Evolutionary conservation across 2,888 invertebrate genomes (phyloP), one percentile per base, ranked within the genome.

Genomic region (Cordilura impudica): DNA sequence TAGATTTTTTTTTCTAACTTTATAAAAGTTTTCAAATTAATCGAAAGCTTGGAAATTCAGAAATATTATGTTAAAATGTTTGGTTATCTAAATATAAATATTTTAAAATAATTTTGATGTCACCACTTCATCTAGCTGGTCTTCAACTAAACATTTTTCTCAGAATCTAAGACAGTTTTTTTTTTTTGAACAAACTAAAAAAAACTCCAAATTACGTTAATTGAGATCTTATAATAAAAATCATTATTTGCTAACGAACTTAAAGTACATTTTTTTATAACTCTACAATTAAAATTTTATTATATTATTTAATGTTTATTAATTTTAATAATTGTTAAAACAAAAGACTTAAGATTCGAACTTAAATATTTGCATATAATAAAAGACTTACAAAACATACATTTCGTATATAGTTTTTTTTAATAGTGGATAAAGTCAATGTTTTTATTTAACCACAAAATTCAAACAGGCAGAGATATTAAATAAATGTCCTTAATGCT

Each of bases 261-360:
- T 60, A 19, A 43, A 26, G 39, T 29, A 21, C 19, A 70, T 6
- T 49, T 72, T 72, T 72, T 56, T n/a, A 72, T 26, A 10, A 14
- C 12, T 18, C n/a, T 21, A 7, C 18, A 47, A 47, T 65, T 61
- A 26, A 39, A 39, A 26, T 26, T 39, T 19, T 14, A 73, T 29
- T 65, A 16, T 58, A 29, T 71, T 71, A 39, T 39, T 51, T 61
- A 61, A 39, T 23, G 6, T 49, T 47, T 58, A 49, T 49, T 60
- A 58, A 66, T 58, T 58, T 73, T 66, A 58, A 31, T n/a, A 43
- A 35, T n/a, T 45, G 51, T 23, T 39, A 49, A 29, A 56, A 18
- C 53, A 18, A 56, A 66, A 67, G 29, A 47, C 29, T 65, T n/a
- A 43, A 47, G 31, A 14, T 45, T 56, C 56, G 16, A 69, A 54